These are phyloP conservation scores for Lipotes vexillifer DNA, from an alignment of 2,113 vertebrate species.

Conservation along the genomic window DNA sequence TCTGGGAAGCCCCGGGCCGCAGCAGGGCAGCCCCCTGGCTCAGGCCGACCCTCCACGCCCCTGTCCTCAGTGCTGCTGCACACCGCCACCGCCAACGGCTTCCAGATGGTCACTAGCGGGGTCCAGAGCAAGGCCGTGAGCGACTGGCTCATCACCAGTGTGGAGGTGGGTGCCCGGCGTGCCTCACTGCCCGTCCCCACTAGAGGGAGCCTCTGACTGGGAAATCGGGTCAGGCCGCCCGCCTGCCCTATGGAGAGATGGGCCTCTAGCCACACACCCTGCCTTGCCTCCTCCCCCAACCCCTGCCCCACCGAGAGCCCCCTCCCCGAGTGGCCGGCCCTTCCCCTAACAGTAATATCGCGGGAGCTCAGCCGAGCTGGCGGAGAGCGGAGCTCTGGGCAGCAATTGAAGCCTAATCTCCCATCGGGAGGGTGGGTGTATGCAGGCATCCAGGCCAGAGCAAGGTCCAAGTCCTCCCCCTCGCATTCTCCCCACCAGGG, in stretches of 20 bases:
- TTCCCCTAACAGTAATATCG: too few species aligned
- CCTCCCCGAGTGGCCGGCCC: not conserved
- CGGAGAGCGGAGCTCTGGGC: not conserved
- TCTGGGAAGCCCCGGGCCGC: not conserved
- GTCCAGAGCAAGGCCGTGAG: conserved; percentile 96
- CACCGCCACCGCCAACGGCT: conserved; percentile 97
- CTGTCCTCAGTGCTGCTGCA: conserved; percentile 89
- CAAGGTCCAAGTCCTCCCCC: not conserved
- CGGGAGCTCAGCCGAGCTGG: not conserved
- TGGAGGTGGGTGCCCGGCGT: conserved; percentile 88
- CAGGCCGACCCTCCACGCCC: not conserved
- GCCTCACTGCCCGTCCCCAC: fast-evolving
- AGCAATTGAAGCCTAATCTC: not conserved
- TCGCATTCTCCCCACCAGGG: not conserved
- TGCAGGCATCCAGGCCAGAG: fast-evolving
- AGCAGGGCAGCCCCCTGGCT: not conserved
- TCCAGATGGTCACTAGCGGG: conserved; percentile 99
- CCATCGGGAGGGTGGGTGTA: too few species aligned
- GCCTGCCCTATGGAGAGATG: too few species aligned
- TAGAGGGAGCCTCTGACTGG: not conserved
- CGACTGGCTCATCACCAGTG: conserved; percentile 97
- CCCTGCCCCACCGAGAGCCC: not conserved
- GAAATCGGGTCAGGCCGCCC: fast-evolving
- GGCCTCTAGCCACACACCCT: too few species aligned
- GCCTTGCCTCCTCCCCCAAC: fast-evolving